phyloP scores from a whole-genome alignment of 2,113 vertebrate species.

The Rhegmatorhina hoffmannsi region DNA sequence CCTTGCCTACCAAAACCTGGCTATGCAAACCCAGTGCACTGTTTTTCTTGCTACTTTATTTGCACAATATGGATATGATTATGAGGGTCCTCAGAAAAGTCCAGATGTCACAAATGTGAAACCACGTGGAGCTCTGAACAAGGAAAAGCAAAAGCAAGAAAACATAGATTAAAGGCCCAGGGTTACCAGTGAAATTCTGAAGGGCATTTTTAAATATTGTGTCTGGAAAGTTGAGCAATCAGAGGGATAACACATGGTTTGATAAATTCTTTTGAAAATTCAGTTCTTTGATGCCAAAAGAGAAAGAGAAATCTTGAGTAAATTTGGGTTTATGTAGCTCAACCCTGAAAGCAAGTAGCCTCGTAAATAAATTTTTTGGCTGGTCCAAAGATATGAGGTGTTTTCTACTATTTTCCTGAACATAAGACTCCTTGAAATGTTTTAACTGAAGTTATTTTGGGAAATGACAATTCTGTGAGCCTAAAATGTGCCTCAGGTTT shows the following conservation, averaged over 20 bases:
- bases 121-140: background rate
- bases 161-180: background rate
- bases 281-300: background rate
- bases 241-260: background rate
- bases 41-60: background rate
- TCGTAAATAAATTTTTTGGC: background rate
- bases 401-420: background rate
- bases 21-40: background rate
- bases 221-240: background rate
- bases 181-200: background rate
- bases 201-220: background rate
- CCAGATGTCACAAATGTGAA: background rate
- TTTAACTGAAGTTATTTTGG: background rate
- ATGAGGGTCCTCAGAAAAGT: background rate
- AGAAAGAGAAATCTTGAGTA: background rate
- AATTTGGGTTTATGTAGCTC: background rate
- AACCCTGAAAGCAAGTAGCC: background rate
- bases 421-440: rapidly evolving
- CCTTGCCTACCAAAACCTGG: background rate
- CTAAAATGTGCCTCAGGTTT: background rate
- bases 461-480: background rate
- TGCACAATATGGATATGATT: background rate
- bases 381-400: background rate
- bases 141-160: background rate
- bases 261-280: background rate